Evolutionary conservation across 30 jellyfish, hydroid and myxozoan species (phyloP).

Genomic region (Aurelia aurita complex sp. Pacific): DNA sequence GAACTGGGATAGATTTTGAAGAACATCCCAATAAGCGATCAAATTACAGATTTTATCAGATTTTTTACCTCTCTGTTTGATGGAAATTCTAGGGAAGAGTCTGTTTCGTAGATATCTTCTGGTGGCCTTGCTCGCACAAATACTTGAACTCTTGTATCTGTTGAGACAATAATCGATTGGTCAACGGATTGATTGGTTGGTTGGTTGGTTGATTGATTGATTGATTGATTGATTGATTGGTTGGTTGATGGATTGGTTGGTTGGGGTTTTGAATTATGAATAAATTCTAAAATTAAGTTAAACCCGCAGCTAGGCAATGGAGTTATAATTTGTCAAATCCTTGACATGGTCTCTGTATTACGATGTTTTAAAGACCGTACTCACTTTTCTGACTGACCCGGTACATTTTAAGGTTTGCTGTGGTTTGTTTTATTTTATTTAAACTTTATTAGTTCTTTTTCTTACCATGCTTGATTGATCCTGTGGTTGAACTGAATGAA

Average conservation of each 20-base stretch:
- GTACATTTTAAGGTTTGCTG: too few species aligned
- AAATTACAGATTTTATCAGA: not conserved
- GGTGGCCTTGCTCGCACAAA: conserved; percentile 80
- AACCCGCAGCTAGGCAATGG: too few species aligned
- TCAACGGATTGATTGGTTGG: not conserved
- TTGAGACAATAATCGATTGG: not conserved
- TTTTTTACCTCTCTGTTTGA: conserved; percentile 49
- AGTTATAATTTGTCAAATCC: not conserved
- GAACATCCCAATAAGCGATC: not conserved
- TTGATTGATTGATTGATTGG: too few species aligned
- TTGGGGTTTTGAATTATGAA: too few species aligned
- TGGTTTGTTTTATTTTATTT: too few species aligned
- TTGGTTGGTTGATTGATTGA: too few species aligned
- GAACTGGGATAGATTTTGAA: too few species aligned
- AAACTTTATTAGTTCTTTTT: not conserved
- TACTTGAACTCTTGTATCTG: conserved; percentile 72
- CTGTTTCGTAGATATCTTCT: conserved; percentile 6
- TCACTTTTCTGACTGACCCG: too few species aligned
- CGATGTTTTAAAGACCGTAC: too few species aligned
- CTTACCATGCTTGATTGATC: conserved; percentile 47
- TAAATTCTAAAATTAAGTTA: too few species aligned
- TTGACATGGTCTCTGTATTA: not conserved
- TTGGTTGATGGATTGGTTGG: too few species aligned
- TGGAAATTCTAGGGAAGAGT: conserved; percentile 50
- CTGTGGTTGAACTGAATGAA: conserved; percentile 54